Evolutionary conservation across 2,113 vertebrate genomes (phyloP), one percentile per base, ranked within the genome.

Genomic region (Lethenteron camtschaticum): DNA sequence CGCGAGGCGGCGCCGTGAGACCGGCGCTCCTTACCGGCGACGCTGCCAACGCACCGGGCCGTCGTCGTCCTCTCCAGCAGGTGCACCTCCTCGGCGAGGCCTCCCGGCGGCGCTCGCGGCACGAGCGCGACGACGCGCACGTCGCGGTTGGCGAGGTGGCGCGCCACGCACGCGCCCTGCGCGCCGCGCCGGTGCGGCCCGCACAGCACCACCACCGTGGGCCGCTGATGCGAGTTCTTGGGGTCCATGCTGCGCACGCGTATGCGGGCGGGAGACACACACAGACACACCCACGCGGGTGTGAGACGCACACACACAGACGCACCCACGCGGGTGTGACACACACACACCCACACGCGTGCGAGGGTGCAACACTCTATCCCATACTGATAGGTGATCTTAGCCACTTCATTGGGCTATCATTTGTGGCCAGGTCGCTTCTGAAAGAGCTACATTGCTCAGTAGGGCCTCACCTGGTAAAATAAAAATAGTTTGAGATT

Each of bases 91-190:
- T 85, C 89, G 76, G 89, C 90, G 75, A 99, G 85, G 1, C 86
- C 82, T 7, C 41, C 41, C 71, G 96, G 91, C 20, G 95, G 83
- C 92, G 95, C 91, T 81, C 95, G 96, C 72, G 96, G 89, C 66
- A 99, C 82, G 74, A 99, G 82, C 66, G 96, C 82, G 74, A 99
- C 82, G 70, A 96, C 83, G 3, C 96, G 88, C 9, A 96, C 94
- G 1, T 96, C 90, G 0, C 96, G 94, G 78, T 99, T 99, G 78
- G 92, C 88, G 70, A 99, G 82, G 75, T 99, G 94, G 9, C 90
- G 85, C 0, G 90, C 92, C 1, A 91, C 96, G 78, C 90, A 92
- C 79, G 96, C 90, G 9, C 94, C 94, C 78, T 96, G 94, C n/a
- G 94, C 89, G 6, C 94, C 94, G 74, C 95, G 91, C 69, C 95